Conservation (phyloP, 2,797 vertebrate species). For the Allobates femoralis region DNA sequence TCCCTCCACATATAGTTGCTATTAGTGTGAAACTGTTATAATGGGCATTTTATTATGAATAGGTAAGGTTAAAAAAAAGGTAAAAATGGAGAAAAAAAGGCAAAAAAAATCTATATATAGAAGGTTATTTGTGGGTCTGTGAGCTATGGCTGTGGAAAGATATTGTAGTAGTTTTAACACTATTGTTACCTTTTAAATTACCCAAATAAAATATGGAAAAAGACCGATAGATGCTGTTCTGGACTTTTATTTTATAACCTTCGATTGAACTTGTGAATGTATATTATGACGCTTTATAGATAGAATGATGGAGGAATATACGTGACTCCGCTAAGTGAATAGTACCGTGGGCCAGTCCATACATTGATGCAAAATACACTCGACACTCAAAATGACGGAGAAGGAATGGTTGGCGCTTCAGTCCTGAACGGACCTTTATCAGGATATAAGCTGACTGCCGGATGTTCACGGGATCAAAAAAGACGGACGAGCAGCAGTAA, state of each 20-base stretch:
- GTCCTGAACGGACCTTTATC: no score
- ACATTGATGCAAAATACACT: no score
- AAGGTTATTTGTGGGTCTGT: constrained; percentile 93
- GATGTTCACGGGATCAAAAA: no score
- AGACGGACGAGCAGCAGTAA: no score
- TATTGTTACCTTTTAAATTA: constrained; percentile 99
- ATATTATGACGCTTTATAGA: no score
- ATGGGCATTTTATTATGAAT: constrained; percentile 92
- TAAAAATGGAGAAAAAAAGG: constrained; percentile 78
- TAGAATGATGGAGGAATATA: no score
- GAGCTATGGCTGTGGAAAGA: constrained; percentile 97
- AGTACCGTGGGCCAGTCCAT: no score
- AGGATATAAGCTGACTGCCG: no score
- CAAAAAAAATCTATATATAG: constrained; percentile 72
- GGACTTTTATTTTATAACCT: constrained; percentile 54
- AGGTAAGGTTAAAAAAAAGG: constrained; percentile 77
- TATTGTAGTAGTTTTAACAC: constrained; percentile 99
- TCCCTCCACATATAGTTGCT: constrained; percentile 91
- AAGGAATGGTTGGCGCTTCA: no score
- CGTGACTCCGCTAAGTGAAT: no score
- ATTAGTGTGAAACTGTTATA: constrained; percentile 95
- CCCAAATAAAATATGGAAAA: constrained; percentile 96
- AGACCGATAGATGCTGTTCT: constrained; percentile 70
- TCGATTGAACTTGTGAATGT: not conserved
- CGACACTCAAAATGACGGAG: no score